These are phyloP conservation scores for Phataginus tricuspis DNA, from an alignment of 2,797 vertebrate genomes.

Conservation along the genomic window DNA sequence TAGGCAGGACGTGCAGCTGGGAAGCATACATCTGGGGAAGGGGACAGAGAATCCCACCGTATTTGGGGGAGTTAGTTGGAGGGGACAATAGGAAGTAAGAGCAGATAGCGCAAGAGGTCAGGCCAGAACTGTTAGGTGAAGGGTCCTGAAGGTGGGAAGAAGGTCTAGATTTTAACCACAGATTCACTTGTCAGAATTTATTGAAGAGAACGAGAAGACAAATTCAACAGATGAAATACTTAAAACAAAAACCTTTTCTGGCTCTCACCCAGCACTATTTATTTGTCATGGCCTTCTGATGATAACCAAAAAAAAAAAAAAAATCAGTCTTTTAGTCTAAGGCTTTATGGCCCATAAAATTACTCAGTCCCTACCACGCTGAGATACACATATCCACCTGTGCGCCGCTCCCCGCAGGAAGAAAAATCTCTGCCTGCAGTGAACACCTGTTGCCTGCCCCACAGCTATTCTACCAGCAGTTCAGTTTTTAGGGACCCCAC, in stretches of 20 bases:
- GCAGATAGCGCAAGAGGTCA: background rate
- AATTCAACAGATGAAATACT: background rate
- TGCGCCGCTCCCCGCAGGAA: background rate
- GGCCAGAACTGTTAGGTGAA: background rate
- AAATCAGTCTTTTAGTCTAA: background rate
- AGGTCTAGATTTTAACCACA: background rate
- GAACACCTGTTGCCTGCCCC: background rate
- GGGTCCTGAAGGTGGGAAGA: background rate
- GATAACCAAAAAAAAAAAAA: background rate
- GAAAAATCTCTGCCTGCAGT: background rate
- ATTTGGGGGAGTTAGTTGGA: background rate
- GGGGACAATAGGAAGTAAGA: background rate
- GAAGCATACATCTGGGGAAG: background rate
- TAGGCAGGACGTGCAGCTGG: background rate
- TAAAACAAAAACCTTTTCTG: background rate
- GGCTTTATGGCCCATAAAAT: background rate
- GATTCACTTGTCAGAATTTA: background rate
- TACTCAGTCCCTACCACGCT: background rate
- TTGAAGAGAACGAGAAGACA: background rate
- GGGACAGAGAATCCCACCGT: background rate
- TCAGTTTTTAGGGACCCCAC: background rate
- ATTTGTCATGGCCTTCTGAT: background rate
- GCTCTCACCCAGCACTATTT: background rate
- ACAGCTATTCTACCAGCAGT: background rate
- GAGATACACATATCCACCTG: background rate